Base-by-base conservation (phyloP, 2,113 vertebrate genomes). In the Sardina pilchardus region DNA sequence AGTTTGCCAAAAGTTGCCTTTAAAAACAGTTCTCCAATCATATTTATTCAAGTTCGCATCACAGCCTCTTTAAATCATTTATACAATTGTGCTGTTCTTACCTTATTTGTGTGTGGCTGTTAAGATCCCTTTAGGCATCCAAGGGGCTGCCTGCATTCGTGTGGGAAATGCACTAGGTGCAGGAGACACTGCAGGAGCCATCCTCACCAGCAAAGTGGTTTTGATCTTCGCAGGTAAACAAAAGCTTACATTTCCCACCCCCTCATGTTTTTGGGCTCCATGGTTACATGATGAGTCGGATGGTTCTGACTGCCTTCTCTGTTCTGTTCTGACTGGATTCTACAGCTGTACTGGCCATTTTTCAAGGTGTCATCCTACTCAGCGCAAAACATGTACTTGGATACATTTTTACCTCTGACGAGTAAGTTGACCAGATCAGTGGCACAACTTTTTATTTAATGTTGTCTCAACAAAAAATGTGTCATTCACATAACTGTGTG, bases 121-220 rank as follows among this genome's bases (percentile, higher is more conserved):
- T 67, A 85, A 99, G 97, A 94, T 98, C 59, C 95, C 97, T 24
- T 84, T 96, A 56, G 96, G 96, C 47, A 86, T 97, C 87, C 95
- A 97, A 0, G 96, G 95, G 85, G 96, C 95, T 1, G 94, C 90
- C 0, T 97, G 94, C 7, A 94, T 97, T 88, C 92, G 94, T 36
- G 96, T 98, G 85, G 98, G 97, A 80, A 97, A 96, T 0, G 96
- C 97, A 9, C 90, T 98, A 1, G 97, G 97, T 14, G 96, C 95
- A 0, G 97, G 97, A 71, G 90, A 97, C 85, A 94, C 90, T 0
- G 83, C 91, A 19, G 94, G 96, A 88, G 97, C 96, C 3, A 91
- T 92, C 45, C 90, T 92, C 12, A 95, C 96, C 30, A 95, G 95
- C 84, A 90, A 95, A 86, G 91, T 95, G 1, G 94, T 95, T 0